These are phyloP conservation scores for Corynorhinus townsendii DNA, from an alignment of 2,113 vertebrate species.

Conservation along the genomic window DNA sequence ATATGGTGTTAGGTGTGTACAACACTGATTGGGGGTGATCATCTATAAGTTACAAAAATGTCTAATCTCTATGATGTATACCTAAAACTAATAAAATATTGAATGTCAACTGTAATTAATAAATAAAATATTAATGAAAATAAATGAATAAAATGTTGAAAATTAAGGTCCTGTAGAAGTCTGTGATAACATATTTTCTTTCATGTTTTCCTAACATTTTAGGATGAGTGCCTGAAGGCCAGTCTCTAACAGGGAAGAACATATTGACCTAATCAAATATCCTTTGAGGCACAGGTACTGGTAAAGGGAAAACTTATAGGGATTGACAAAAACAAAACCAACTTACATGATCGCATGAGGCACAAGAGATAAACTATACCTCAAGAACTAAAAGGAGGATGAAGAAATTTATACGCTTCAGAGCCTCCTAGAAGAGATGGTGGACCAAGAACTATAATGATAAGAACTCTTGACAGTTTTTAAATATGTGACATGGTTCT, in stretches of 20 bases:
- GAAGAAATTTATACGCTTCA: background rate
- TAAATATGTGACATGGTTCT: background rate
- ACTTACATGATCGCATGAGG: background rate
- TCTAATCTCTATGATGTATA: background rate
- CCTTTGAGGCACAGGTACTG: background rate
- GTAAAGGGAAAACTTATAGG: background rate
- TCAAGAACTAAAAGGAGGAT: background rate
- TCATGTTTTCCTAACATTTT: constrained; percentile 1
- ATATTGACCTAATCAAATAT: background rate
- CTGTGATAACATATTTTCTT: background rate
- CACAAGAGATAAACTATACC: background rate
- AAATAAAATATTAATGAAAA: background rate
- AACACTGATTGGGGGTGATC: background rate
- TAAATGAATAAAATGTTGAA: background rate
- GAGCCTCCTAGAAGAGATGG: background rate
- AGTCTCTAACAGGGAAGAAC: background rate
- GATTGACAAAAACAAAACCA: background rate
- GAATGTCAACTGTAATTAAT: background rate
- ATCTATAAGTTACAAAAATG: background rate
- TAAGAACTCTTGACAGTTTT: background rate
- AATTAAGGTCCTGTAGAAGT: background rate
- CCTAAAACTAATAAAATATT: background rate
- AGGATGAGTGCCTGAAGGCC: background rate
- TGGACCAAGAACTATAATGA: background rate
- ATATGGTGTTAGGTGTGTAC: background rate